Conservation (phyloP, 2,888 invertebrate genomes). For the Polyommatus icarus region DNA sequence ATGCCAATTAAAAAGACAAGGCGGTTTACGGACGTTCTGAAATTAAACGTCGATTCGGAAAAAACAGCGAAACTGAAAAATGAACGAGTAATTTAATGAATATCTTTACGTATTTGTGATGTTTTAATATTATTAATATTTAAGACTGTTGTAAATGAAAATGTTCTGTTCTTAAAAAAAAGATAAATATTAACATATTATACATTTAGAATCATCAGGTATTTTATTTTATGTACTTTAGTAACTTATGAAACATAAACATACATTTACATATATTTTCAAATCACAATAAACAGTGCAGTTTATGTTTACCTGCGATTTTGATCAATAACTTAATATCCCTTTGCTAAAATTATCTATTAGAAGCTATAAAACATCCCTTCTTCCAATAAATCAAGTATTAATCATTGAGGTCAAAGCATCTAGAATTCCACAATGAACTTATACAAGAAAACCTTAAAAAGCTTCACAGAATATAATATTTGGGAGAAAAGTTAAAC, state of each 20-base stretch:
- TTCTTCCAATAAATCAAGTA: background rate
- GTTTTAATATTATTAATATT: background rate
- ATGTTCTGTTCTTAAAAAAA: background rate
- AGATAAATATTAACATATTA: background rate
- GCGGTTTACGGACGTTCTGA: slow-evolving; percentile 17
- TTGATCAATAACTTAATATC: background rate
- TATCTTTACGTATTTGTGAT: background rate
- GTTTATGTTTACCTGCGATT: too few relatives aligned
- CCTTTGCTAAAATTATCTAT: too few relatives aligned
- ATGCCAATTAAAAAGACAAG: slow-evolving; percentile 28
- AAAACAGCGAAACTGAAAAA: slow-evolving; percentile 22
- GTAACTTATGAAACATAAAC: too few relatives aligned
- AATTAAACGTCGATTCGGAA: slow-evolving; percentile 20
- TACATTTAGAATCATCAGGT: background rate
- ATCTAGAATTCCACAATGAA: background rate
- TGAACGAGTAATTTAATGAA: slow-evolving; percentile 10
- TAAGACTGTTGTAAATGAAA: background rate
- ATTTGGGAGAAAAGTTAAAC: slow-evolving; percentile 20
- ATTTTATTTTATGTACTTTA: too few relatives aligned
- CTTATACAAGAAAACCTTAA: slow-evolving; percentile 19
- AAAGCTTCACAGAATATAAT: slow-evolving; percentile 18
- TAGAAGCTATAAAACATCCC: too few relatives aligned
- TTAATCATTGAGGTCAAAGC: background rate
- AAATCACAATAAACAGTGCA: too few relatives aligned
- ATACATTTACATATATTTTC: background rate